Evolutionary conservation across 1,140 invertebrate genomes (phyloP), one percentile per base, ranked within the genome.

Genomic region (Bilobella aurantiaca): DNA sequence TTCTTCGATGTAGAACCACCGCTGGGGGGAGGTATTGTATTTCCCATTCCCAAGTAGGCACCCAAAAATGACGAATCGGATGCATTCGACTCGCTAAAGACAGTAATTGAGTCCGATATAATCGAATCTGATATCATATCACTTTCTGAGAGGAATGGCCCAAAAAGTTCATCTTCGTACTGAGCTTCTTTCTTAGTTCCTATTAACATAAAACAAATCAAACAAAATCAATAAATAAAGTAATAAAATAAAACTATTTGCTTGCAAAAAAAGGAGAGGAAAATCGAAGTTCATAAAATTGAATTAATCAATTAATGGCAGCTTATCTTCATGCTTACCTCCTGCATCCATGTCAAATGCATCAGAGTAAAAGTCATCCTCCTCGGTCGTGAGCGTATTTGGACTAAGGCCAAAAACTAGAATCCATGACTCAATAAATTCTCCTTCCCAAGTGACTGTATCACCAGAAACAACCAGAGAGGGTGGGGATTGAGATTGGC

Each of bases 121-220:
- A n/a, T n/a, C n/a, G n/a, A n/a, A n/a, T n/a, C 71, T 1, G 71
- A 72, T 3, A 72, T 37, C 46, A 69, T 65, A 34, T 72, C 70
- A n/a, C 32, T 32, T 25, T 72, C 70, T 0, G 70, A 69, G 21
- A 69, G 67, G 34, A 64, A 68, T 1, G 68, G 67, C 12, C 63
- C 64, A 58, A 66, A 69, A 27, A 68, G 37, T n/a, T 72, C 70
- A 14, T 72, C 71, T 30, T 68, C 70, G n/a, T n/a, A n/a, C n/a
- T n/a, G n/a, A n/a, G n/a, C n/a, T n/a, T n/a, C n/a, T n/a, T n/a
- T n/a, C n/a, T n/a, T n/a, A n/a, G n/a, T n/a, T n/a, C n/a, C n/a
- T n/a, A n/a, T n/a, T n/a, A n/a, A n/a, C n/a, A n/a, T n/a, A n/a
- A n/a, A n/a, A n/a, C n/a, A n/a, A n/a, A n/a, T n/a, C n/a, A n/a